A percentile compares a stretch with the other conserved stretches of the same genome.
Evolutionary conservation across 1,140 invertebrate species (phyloP).

Genomic region (Scaptomyza montana): DNA sequence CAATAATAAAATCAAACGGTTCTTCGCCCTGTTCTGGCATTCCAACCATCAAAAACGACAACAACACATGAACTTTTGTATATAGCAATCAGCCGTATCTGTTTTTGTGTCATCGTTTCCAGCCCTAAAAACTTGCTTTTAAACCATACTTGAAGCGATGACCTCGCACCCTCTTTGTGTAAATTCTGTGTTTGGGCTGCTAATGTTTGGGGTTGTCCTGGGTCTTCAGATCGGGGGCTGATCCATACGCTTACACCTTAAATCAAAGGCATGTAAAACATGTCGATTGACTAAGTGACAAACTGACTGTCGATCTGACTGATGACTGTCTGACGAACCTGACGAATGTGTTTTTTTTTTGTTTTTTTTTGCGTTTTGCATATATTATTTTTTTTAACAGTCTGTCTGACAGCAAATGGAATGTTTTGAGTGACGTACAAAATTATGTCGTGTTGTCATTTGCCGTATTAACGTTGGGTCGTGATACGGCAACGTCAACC

Average conservation of each 20-base stretch:
- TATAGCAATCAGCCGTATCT: conserved; percentile 21
- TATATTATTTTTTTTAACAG: conserved; percentile 79
- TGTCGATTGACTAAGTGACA: conserved; percentile 16
- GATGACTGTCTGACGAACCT: conserved; percentile 17
- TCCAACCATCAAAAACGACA: conserved; percentile 33
- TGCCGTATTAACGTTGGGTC: conserved; percentile 28
- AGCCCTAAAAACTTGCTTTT: conserved; percentile 33
- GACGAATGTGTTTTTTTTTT: conserved; percentile 47
- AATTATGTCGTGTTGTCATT: conserved; percentile 76
- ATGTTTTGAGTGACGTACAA: conserved; percentile 80
- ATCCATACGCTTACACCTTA: conserved; percentile 13
- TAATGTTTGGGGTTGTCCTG: conserved; percentile 9
- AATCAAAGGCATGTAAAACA: conserved; percentile 17
- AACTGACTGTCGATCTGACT: no score
- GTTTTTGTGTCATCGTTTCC: conserved; percentile 40
- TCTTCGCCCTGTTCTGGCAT: not conserved
- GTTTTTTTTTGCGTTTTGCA: conserved; percentile 64
- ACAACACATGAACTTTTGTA: conserved; percentile 42
- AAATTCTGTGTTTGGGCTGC: not conserved
- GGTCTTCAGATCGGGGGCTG: conserved; percentile 11
- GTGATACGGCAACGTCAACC: conserved; percentile 56
- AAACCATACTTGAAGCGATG: conserved; percentile 7
- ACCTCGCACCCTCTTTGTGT: conserved; percentile 3
- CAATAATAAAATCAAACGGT: conserved; percentile 74
- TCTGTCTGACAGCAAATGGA: conserved; percentile 78